Evolutionary conservation across 2,888 invertebrate species (phyloP).

Genomic region (Cistogaster globosa): DNA sequence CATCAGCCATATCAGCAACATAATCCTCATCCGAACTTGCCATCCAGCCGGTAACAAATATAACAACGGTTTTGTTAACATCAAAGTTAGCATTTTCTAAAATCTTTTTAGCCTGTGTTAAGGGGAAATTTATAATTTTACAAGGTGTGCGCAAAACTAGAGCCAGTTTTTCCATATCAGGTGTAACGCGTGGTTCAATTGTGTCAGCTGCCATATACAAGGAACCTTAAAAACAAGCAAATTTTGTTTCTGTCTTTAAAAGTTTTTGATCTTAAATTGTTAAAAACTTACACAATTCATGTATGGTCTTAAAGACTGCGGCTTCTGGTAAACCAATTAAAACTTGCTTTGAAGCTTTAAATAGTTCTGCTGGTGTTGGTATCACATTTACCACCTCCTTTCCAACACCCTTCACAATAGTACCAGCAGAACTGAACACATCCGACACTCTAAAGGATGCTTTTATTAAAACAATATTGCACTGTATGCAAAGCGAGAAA

Average conservation of each 20-base stretch:
- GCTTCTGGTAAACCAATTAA: conserved; percentile 5
- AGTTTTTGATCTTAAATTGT: too few species aligned
- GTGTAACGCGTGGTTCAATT: conserved; percentile 67
- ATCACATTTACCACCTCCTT: not conserved
- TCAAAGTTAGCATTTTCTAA: conserved; percentile 74
- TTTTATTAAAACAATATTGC: not conserved
- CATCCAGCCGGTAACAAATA: conserved; percentile 78
- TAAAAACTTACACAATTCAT: not conserved
- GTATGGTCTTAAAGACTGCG: not conserved
- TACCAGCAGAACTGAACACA: too few species aligned
- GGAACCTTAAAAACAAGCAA: conserved; percentile 59
- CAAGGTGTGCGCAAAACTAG: conserved; percentile 73
- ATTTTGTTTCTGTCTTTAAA: not conserved
- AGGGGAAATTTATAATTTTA: conserved; percentile 72
- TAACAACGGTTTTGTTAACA: conserved; percentile 73
- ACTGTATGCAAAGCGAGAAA: not conserved
- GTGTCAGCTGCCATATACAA: conserved; percentile 13
- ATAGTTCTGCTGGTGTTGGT: not conserved
- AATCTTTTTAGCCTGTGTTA: conserved; percentile 70
- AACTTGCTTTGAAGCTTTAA: not conserved
- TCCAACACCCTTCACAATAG: not conserved
- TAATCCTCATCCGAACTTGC: conserved; percentile 71
- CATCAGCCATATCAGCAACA: conserved; percentile 72
- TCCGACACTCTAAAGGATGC: too few species aligned
- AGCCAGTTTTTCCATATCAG: conserved; percentile 73